phyloP scores from a whole-genome alignment of 2,888 invertebrate species.

The Acanthococcus lagerstroemiae region DNA sequence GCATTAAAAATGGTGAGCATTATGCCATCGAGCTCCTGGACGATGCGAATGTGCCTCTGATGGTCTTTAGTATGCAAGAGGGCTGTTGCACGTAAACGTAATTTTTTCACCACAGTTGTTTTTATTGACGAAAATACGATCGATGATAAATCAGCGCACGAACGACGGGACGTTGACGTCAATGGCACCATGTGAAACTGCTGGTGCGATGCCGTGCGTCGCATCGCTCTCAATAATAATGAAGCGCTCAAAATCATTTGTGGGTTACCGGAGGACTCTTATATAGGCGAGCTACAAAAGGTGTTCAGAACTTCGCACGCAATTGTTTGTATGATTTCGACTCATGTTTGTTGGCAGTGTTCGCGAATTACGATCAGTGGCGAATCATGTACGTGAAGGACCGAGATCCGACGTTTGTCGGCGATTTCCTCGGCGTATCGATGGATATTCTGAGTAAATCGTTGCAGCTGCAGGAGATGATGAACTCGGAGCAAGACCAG shows the following conservation, averaged over 20 bases:
- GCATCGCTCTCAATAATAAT: not conserved
- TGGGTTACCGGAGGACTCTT: not conserved
- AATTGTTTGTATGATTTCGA: not conserved
- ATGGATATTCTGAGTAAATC: constrained; percentile 60
- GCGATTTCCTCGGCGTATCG: constrained; percentile 71
- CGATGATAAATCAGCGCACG: too few species aligned
- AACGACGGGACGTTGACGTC: too few species aligned
- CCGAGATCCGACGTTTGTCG: constrained; percentile 73
- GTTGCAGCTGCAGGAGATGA: constrained; percentile 44
- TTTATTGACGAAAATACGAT: too few species aligned
- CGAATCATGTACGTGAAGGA: constrained; percentile 64
- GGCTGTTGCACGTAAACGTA: too few species aligned
- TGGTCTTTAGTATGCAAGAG: too few species aligned
- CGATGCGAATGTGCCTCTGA: too few species aligned
- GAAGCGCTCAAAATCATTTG: not conserved
- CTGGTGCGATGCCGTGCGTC: too few species aligned
- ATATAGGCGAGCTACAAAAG: not conserved
- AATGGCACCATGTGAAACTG: too few species aligned
- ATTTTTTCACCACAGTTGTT: too few species aligned
- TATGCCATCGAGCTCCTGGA: too few species aligned
- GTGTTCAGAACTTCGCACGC: too few species aligned
- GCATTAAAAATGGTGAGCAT: too few species aligned
- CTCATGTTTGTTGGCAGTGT: constrained; percentile 48
- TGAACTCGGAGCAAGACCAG: constrained; percentile 49
- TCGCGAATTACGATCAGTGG: constrained; percentile 68